phyloP scores from a whole-genome alignment of 2,113 vertebrate genomes.

The Sceloporus tristichus region DNA sequence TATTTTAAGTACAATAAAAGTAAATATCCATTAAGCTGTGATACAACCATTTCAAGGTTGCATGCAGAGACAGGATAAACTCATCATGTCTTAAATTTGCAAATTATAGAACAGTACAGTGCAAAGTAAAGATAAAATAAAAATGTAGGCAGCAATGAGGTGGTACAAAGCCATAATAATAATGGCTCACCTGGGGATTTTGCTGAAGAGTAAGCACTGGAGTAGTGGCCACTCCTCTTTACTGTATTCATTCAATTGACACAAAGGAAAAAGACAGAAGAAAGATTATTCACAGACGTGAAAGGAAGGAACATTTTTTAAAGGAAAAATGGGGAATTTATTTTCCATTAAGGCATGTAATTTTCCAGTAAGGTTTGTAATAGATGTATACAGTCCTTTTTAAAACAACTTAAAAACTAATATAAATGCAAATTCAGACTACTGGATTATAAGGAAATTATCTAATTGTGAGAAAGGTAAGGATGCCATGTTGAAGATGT shows the following conservation, averaged over 20 bases:
- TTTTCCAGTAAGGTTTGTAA: not conserved
- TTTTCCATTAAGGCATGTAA: not conserved
- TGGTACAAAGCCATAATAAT: slow-evolving; percentile 71
- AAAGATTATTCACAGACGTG: slow-evolving; percentile 73
- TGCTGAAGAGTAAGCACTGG: slow-evolving; percentile 88
- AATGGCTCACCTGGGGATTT: slow-evolving; percentile 94
- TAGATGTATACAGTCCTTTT: not conserved
- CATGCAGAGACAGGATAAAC: rapidly evolving
- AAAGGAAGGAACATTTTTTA: slow-evolving; percentile 47
- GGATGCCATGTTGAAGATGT: not conserved
- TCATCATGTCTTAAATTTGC: not conserved
- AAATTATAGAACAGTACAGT: slow-evolving; percentile 26
- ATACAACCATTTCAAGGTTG: not conserved
- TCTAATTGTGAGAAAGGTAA: not conserved
- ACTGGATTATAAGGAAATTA: not conserved
- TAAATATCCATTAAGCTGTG: not conserved
- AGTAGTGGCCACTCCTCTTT: slow-evolving; percentile 86
- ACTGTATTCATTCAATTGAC: slow-evolving; percentile 83
- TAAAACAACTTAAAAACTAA: not conserved
- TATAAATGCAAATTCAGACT: not conserved
- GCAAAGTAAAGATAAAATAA: slow-evolving; percentile 64
- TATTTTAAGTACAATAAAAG: not conserved
- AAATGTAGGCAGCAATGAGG: slow-evolving; percentile 66
- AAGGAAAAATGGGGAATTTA: not conserved
- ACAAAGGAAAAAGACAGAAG: slow-evolving; percentile 78